Base-by-base conservation (phyloP, 2,113 vertebrate species). In the Notarius quadriscutis region DNA sequence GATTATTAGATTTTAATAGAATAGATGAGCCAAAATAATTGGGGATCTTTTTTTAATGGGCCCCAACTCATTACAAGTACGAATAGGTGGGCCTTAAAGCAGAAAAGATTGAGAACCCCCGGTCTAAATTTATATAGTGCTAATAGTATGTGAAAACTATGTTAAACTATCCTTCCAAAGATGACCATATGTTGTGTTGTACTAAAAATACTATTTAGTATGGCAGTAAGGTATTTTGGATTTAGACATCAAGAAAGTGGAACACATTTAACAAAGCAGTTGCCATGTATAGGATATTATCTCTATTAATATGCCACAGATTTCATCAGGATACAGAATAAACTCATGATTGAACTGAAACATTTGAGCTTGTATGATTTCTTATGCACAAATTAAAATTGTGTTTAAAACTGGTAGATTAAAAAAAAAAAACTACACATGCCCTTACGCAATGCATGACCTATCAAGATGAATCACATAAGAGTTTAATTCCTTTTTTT, bases 401-500 rank as follows among this genome's bases (percentile, higher is more conserved):
- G 9, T 25, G 1, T 20, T 18, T 22, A 74, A 48, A 74, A 79
- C 6, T 55, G n/a, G 6, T 30, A 57, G 7, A 58, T 55, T 20
- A 2, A 8, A 62, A 62, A 34, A 65, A 62, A 20, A 25, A 41
- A 25, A 41, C 41, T 51, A 25, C 50, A 53, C 50, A 53, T 53
- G 50, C 12, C 12, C 50, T 78, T 25, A 9, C 10, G 1, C 48
- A 77, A 57, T 10, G 62, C 51, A 25, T 75, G 50, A 88, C 87
- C 87, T 51, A 86, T 93, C 92, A 92, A 89, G 90, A 81, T 83
- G 74, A 89, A 92, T 93, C 90, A 89, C 27, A 0, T 50, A 69
- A 72, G 10, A 0, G 84, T 75, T 87, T 87, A 78, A 87, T 93
- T 93, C n/a, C 2, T 78, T 90, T 90, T 90, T 86, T 93, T 93